Percentiles rank a stretch among this genome's conserved stretches.
phyloP scores from a whole-genome alignment of 2,113 vertebrate genomes.

The Caranx melampygus region DNA sequence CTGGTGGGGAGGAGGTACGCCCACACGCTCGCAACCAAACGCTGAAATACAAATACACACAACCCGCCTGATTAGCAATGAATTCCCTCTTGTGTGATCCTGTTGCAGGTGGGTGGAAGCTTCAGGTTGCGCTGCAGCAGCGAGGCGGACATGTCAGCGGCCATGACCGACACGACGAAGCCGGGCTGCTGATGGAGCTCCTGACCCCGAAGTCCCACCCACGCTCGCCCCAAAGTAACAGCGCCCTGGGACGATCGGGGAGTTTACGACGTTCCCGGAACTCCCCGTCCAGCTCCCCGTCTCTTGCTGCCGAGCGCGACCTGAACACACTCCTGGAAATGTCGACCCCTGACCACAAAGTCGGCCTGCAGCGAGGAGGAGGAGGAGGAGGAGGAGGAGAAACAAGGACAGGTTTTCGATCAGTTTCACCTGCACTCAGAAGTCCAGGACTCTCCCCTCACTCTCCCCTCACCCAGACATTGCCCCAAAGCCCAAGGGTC shows the following conservation, averaged over 20 bases:
- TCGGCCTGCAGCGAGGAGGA: conserved; percentile 63
- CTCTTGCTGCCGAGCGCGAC: conserved; percentile 81
- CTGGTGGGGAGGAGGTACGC: conserved; percentile 79
- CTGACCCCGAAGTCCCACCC: conserved; percentile 65
- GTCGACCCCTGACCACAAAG: conserved; percentile 33
- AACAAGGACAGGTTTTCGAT: neutral
- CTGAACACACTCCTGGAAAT: conserved; percentile 85
- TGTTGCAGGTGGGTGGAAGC: conserved; percentile 72
- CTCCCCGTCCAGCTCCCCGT: conserved; percentile 76
- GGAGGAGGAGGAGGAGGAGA: conserved; percentile 37
- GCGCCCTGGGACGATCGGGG: conserved; percentile 80
- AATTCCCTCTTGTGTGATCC: neutral
- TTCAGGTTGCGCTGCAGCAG: conserved; percentile 86
- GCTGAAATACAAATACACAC: neutral
- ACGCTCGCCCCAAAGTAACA: conserved; percentile 57
- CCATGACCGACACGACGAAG: conserved; percentile 68
- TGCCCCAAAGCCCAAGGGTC: neutral
- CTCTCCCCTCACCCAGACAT: too few species aligned
- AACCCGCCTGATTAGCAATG: neutral
- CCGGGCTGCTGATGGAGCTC: conserved; percentile 84
- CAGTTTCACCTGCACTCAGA: neutral
- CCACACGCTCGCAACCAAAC: neutral
- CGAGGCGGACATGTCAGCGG: conserved; percentile 87
- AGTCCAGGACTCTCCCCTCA: conserved; percentile 7
- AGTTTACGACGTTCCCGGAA: conserved; percentile 85